Base-by-base conservation (phyloP, 1,140 invertebrate species). In the Calephelis virginiensis region DNA sequence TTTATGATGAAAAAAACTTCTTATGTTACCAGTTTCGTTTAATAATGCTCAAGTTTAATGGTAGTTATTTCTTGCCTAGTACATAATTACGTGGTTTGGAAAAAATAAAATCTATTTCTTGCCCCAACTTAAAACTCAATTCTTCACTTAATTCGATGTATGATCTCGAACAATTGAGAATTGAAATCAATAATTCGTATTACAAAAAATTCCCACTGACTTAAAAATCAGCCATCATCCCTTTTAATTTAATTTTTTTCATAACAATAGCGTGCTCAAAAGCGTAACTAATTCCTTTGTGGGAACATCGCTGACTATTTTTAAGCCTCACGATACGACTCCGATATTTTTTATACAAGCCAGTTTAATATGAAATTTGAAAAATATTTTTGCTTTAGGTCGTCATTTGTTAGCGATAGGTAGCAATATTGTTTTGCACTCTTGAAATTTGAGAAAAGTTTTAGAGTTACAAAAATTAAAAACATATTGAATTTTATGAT, bases 281-380 rank as follows among this genome's bases (percentile, higher is more conserved):
- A 74, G 74, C 78, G 76, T 77, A 69, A 78, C 81, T 81, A 81
- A 83, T 83, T 80, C 75, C 66, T 69, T 66, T 76, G 74, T 80
- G 75, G 73, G 74, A 76, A 75, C 48, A 64, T 63, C 71, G 64
- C 67, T 14, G 14, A 10, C 40, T 28, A 7, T 11, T 47, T 75
- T 81, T 72, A 68, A 1, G 62, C 10, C 65, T 38, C 11, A 72
- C 76, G 74, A 80, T 56, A 75, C 74, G 73, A 75, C 48, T 53
- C 10, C 14, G 50, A 53, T 43, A 8, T 8, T 43, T 43, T 43
- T 43, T 5, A 43, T 8, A 43, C 40, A 9, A 43, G 40, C 40
- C 7, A 43, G 28, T 28, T 28, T 28, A 28, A 28, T 3, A 28
- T 1, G 28, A 28, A 28, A 28, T 28, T 28, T 28, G 28, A 28